Percentiles rank a stretch among this genome's conserved stretches.
phyloP scores from a whole-genome alignment of 2,797 vertebrate species.

The Callimico goeldii region DNA sequence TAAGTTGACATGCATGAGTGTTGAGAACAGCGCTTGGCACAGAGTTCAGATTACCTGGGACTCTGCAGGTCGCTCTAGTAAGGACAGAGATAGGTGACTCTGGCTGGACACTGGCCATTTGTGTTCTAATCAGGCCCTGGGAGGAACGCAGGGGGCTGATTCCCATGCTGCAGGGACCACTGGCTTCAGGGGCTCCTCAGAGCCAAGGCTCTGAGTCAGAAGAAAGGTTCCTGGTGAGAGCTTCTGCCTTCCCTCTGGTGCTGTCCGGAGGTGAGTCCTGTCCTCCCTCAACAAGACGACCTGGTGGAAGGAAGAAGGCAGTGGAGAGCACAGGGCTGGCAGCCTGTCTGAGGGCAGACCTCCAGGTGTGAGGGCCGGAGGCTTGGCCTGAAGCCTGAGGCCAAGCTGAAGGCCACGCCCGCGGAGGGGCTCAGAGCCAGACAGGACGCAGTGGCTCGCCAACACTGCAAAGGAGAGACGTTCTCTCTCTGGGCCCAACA shows the following conservation, averaged over 20 bases:
- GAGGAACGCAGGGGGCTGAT: not conserved
- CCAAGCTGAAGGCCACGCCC: not conserved
- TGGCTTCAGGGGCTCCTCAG: not conserved
- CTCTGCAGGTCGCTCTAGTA: not conserved
- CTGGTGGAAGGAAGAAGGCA: not conserved
- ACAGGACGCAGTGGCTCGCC: not conserved
- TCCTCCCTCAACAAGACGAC: not conserved
- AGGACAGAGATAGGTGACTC: not conserved
- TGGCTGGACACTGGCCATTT: not conserved
- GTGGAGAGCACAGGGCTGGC: fast-evolving
- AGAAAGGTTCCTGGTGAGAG: not conserved
- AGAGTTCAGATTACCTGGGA: not conserved
- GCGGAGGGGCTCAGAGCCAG: not conserved
- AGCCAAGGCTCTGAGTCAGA: not conserved
- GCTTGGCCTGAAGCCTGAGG: not conserved
- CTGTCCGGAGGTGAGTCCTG: not conserved
- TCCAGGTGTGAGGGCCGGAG: not conserved
- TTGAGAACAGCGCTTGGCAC: not conserved
- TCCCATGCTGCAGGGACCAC: not conserved
- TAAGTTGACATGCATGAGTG: fast-evolving
- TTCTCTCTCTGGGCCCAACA: not conserved
- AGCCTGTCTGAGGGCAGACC: not conserved
- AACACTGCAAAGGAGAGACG: not conserved
- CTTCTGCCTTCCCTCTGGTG: not conserved
- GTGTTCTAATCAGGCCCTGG: not conserved